Evolutionary conservation across 2,888 invertebrate genomes (phyloP), one percentile per base, ranked within the genome.

Genomic region (Allygus modestus): DNA sequence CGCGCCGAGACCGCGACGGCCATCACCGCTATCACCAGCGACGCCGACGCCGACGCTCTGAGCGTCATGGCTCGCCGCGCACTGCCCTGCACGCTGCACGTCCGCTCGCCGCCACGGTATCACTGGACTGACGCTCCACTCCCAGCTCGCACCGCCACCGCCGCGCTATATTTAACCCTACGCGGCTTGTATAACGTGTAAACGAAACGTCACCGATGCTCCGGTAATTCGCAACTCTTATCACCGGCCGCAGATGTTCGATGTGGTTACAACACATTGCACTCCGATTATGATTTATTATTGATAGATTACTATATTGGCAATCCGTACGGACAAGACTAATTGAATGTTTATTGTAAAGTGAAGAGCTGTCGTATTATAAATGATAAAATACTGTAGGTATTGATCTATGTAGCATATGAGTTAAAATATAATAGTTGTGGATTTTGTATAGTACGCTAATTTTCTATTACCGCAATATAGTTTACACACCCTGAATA

Each of bases 91-190:
- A n/a, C 37, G 37, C 37, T 9, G 37, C 37, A n/a, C 77, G 79
- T 58, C 58, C 65, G 58, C 23, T 23, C 33, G 41, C 51, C 33
- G 41, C 51, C 33, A 33, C 37, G 37, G 5, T 61, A 23, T 31
- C 61, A 23, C 54, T 33, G 37, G 61, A 81, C 69, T 69, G 69
- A 37, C n/a, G 37, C 69, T 2, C 31, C n/a, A 17, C 69, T 4
- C 31, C 1, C 37, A n/a, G 31, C 33, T 0, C 69, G 15, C 69
- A 28, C 15, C 15, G 31, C 4, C 69, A 15, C 69, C 9, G 5
- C 41, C 73, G 51, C 51, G 37, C 77, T 77, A 77, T 77, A 77
- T 77, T 77, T 77, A 77, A 77, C 77, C 46, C 73, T n/a, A 15
- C 73, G 23, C 9, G 20, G 9, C 12, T 1, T 69, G 31, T 9